Percentiles rank a stretch among this genome's conserved stretches.
These are phyloP conservation scores for Lepeophtheirus salmonis DNA, from an alignment of 1,140 invertebrate genomes.

Conservation along the genomic window DNA sequence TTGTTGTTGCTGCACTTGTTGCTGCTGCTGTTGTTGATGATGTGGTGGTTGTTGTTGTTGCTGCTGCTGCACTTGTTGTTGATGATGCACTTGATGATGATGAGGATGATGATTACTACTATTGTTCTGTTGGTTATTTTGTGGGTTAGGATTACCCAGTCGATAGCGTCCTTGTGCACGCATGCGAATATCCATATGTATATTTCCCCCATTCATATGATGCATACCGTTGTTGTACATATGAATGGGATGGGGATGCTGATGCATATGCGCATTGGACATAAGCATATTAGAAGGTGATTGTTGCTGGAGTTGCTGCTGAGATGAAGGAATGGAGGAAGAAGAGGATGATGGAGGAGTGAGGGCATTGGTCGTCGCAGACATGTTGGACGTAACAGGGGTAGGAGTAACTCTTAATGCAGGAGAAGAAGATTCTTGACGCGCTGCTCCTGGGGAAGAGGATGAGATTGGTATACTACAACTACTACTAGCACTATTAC, in stretches of 20 bases:
- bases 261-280: too few relatives aligned
- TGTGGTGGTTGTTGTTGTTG: background rate
- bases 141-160: background rate
- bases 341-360: background rate
- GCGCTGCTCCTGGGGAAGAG: too few relatives aligned
- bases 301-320: background rate
- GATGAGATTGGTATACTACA: too few relatives aligned
- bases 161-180: conserved; percentile 8
- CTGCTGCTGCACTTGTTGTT: background rate
- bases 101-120: background rate
- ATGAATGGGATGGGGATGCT: too few relatives aligned
- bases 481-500: background rate
- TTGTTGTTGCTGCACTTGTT: background rate
- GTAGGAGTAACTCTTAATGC: background rate
- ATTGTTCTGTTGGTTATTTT: background rate
- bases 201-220: background rate
- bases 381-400: background rate
- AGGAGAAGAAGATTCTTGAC: too few relatives aligned
- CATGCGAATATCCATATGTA: conserved; percentile 6
- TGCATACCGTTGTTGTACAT: background rate
- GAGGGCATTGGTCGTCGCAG: background rate
- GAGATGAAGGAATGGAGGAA: background rate
- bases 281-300: too few relatives aligned
- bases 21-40: background rate
- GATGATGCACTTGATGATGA: background rate